These are phyloP conservation scores for Girardia tigrina DNA, from an alignment of 2,888 invertebrate species.

Conservation along the genomic window DNA sequence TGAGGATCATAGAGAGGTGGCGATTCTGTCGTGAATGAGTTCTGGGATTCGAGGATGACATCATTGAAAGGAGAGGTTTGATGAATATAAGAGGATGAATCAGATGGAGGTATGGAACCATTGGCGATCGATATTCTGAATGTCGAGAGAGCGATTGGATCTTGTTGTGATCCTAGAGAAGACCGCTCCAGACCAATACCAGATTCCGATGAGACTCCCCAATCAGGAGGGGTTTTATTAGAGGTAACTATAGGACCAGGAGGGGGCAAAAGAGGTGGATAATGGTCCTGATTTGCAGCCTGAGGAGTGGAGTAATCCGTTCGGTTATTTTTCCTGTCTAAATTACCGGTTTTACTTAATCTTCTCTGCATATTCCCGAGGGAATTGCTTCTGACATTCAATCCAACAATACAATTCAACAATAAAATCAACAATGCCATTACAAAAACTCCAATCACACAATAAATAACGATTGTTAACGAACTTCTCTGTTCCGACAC, in stretches of 20 bases:
- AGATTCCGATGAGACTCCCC: slow-evolving; percentile 11
- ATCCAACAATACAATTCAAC: neutral
- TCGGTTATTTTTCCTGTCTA: neutral
- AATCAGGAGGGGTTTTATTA: neutral
- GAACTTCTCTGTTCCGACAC: neutral
- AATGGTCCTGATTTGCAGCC: neutral
- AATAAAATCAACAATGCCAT: neutral
- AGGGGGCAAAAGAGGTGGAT: neutral
- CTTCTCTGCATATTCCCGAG: neutral
- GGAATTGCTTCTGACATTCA: neutral
- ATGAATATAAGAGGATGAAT: slow-evolving; percentile 5
- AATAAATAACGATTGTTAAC: neutral
- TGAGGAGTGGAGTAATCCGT: neutral
- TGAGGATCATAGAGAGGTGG: neutral
- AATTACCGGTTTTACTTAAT: neutral
- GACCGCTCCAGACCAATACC: neutral
- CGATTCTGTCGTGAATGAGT: neutral
- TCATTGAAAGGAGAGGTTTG: neutral
- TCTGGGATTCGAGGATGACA: neutral
- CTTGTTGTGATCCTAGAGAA: neutral
- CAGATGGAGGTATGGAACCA: slow-evolving; percentile 3
- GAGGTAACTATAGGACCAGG: neutral
- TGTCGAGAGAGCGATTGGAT: neutral
- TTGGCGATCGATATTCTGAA: neutral
- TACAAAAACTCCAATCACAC: neutral